Conservation (phyloP, 2,797 vertebrate genomes). For the Pseudochirops cupreus region DNA sequence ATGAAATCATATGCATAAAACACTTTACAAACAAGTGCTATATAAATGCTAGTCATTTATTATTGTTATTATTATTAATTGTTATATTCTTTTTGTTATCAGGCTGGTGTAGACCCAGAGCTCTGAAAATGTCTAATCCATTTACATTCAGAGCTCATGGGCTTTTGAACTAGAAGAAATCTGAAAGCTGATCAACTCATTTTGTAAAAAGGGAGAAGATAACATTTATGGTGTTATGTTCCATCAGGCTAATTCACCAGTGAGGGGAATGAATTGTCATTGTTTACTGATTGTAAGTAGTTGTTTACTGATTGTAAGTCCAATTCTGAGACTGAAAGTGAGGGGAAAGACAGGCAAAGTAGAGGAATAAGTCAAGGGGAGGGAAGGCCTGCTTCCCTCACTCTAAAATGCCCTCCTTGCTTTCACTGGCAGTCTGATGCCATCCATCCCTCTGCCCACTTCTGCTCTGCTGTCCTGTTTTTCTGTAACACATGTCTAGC, state of each 20-base stretch:
- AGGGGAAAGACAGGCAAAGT: background rate
- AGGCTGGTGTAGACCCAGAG: slow-evolving; percentile 31
- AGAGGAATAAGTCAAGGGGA: background rate
- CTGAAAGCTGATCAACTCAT: background rate
- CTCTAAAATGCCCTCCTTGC: background rate
- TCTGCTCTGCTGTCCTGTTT: background rate
- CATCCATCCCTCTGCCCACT: too few relatives aligned
- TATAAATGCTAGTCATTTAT: background rate
- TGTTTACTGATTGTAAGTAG: background rate
- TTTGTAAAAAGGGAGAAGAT: slow-evolving; percentile 11
- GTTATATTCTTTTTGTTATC: background rate
- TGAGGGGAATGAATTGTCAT: background rate
- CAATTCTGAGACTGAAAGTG: background rate
- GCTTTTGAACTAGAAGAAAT: background rate
- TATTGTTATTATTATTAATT: background rate
- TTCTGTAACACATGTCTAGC: background rate
- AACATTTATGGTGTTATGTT: background rate
- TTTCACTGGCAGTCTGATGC: accelerated
- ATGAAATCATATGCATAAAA: background rate
- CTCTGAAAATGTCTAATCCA: slow-evolving; percentile 40
- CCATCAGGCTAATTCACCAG: background rate
- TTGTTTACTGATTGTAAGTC: background rate
- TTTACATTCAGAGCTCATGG: slow-evolving; percentile 8
- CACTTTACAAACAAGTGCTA: background rate
- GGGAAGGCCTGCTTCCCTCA: background rate